Conservation (phyloP, 2,888 invertebrate species). For the Drosophila mettleri region DNA sequence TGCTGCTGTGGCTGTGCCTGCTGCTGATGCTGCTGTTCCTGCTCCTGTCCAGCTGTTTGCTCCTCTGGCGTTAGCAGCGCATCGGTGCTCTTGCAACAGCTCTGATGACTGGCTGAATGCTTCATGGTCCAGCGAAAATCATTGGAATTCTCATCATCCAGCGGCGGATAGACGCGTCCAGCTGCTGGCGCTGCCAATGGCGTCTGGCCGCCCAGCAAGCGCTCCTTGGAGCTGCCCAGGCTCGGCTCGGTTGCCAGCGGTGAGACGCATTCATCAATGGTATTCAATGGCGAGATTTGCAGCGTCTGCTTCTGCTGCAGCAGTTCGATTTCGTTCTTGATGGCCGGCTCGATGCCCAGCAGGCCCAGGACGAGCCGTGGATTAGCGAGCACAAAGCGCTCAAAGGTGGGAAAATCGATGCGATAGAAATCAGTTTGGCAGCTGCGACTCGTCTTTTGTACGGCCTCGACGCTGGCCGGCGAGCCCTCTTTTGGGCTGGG, state of each 20-base stretch:
- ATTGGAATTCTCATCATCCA: constrained; percentile 77
- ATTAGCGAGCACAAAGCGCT: constrained; percentile 88
- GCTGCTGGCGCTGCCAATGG: constrained; percentile 2
- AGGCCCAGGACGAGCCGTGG: constrained; percentile 90
- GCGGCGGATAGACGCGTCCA: constrained; percentile 60
- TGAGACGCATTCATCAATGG: constrained; percentile 83
- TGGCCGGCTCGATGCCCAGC: constrained; percentile 89
- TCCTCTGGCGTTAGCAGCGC: constrained; percentile 69
- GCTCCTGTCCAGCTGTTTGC: constrained; percentile 24
- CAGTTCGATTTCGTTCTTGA: constrained; percentile 82
- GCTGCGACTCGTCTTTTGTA: constrained; percentile 60
- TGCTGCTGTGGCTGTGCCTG: constrained; percentile 33
- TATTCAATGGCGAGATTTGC: constrained; percentile 82
- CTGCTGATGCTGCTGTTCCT: constrained; percentile 18
- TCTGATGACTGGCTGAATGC: constrained; percentile 78
- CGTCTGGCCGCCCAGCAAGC: constrained; percentile 31
- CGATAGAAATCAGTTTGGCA: constrained; percentile 84
- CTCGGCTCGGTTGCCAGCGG: constrained; percentile 65
- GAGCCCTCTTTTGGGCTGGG: constrained; percentile 57
- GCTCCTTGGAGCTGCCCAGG: constrained; percentile 60
- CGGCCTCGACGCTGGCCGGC: constrained; percentile 30
- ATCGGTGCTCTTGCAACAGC: constrained; percentile 83
- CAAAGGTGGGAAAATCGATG: constrained; percentile 84
- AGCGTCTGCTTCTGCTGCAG: constrained; percentile 83
- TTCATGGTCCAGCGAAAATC: constrained; percentile 76